phyloP scores from a whole-genome alignment of 2,113 vertebrate genomes.

The Trachemys scripta region DNA sequence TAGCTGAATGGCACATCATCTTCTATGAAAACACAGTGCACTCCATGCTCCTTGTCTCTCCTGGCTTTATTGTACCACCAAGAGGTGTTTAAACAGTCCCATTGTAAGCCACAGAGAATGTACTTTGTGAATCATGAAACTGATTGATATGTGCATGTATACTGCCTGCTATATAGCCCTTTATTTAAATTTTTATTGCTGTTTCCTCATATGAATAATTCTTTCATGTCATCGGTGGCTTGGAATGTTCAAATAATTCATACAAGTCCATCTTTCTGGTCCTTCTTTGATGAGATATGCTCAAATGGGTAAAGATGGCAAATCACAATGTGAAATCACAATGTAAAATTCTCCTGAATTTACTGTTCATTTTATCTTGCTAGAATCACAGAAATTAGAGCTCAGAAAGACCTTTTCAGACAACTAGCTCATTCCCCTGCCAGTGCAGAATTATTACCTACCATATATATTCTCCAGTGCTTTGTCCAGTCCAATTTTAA shows the following conservation, averaged over 20 bases:
- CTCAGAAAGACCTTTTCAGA: slow-evolving; percentile 2
- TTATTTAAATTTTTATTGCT: slow-evolving; percentile 51
- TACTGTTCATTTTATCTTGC: background rate
- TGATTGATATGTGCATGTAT: background rate
- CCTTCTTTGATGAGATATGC: background rate
- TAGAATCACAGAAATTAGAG: slow-evolving; percentile 7
- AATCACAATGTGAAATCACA: background rate
- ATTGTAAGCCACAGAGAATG: slow-evolving; percentile 17
- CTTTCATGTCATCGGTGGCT: slow-evolving; percentile 19
- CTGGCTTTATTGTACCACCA: background rate
- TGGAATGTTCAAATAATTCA: slow-evolving; percentile 11
- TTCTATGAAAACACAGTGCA: slow-evolving; percentile 41
- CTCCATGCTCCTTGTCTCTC: slow-evolving; percentile 12
- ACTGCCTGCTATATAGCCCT: background rate
- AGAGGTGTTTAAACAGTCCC: slow-evolving; percentile 12
- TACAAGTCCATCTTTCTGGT: background rate
- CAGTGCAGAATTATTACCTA: background rate
- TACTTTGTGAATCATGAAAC: slow-evolving; percentile 42
- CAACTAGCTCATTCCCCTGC: background rate
- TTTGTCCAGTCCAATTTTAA: background rate
- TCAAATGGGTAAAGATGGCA: background rate
- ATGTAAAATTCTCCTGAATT: background rate
- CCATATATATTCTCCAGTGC: background rate
- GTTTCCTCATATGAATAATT: slow-evolving; percentile 24
- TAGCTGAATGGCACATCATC: slow-evolving; percentile 6